Base-by-base conservation (phyloP, 1,140 invertebrate genomes). In the Psix sp. region DNA sequence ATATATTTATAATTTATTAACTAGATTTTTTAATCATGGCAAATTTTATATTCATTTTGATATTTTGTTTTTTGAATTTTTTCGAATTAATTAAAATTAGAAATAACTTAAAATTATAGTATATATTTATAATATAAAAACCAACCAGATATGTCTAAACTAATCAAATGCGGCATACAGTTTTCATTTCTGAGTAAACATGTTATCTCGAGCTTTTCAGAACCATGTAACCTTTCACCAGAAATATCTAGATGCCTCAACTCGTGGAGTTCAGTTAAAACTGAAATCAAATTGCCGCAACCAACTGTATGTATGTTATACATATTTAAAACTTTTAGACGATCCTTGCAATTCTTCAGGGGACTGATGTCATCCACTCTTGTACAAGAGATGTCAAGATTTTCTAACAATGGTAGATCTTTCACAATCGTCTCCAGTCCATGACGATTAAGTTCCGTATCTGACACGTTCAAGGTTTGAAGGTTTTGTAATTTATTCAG, bases 301-400 rank as follows among this genome's bases (percentile, higher is more conserved):
- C 81, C 80, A 46, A 81, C 79, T 78, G 90, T 87, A 74, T 89
- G 89, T 36, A 93, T 81, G 82, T 92, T 92, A 74, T 93, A 92
- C 89, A 93, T 90, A 24, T 86, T 88, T 29, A 93, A 79, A 42
- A 88, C 89, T 77, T 89, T 90, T 16, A 93, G 79, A 46, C 90
- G 88, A 63, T 91, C 84, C 81, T 89, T 90, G 74, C 90, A 91
- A 67, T 90, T 90, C 60, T 84, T 84, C 11, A 94, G 81, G 1
- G 92, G 90, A 33, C 88, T 89, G 68, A 94, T 90, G 83, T 93
- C 91, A 70, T 89, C 89, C 13, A 94, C 90, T 65, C 87, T 82
- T 17, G 93, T 94, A 52, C 89, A 88, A 21, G 93, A 94, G 67
- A 94, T 93, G 78, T 94, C 91, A 24, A 94, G 79, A 77, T 83